A percentile compares a stretch with the other conserved stretches of the same genome.
Evolutionary conservation across 2,113 vertebrate species (phyloP).

Genomic region (Alethe castanea): DNA sequence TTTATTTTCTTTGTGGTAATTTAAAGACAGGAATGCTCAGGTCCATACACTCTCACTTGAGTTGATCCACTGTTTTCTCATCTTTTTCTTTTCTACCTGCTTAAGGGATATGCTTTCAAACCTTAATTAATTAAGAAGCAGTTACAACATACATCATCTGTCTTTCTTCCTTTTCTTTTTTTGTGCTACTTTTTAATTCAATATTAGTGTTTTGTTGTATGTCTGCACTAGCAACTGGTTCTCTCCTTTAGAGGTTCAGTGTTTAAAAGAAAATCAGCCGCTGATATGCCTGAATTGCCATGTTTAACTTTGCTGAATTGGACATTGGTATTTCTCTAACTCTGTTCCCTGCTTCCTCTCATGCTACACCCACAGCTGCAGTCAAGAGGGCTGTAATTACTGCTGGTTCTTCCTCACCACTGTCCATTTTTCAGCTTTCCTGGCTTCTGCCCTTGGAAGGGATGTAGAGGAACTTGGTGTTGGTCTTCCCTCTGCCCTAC

Average conservation of each 20-base stretch:
- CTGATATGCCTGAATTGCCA: not conserved
- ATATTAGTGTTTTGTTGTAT: not conserved
- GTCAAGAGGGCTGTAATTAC: not conserved
- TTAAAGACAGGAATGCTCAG: not conserved
- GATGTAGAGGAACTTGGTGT: not conserved
- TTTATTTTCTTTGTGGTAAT: not conserved
- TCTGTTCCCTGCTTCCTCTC: not conserved
- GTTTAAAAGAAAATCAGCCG: not conserved
- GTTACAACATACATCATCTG: rapidly evolving
- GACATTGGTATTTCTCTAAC: not conserved
- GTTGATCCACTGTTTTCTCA: not conserved
- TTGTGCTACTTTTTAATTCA: not conserved
- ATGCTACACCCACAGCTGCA: not conserved
- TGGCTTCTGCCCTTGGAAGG: not conserved
- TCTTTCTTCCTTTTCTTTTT: rapidly evolving
- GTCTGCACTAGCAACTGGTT: not conserved
- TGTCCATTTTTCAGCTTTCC: not conserved
- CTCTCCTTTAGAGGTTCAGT: not conserved
- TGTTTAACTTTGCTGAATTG: not conserved
- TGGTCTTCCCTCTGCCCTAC: not conserved
- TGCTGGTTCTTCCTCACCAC: not conserved
- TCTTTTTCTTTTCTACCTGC: not conserved
- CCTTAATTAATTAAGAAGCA: not conserved
- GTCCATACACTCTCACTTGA: rapidly evolving
- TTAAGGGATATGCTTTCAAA: not conserved